phyloP scores from a whole-genome alignment of 2,888 invertebrate genomes.

The Dolichopus griseipennis region DNA sequence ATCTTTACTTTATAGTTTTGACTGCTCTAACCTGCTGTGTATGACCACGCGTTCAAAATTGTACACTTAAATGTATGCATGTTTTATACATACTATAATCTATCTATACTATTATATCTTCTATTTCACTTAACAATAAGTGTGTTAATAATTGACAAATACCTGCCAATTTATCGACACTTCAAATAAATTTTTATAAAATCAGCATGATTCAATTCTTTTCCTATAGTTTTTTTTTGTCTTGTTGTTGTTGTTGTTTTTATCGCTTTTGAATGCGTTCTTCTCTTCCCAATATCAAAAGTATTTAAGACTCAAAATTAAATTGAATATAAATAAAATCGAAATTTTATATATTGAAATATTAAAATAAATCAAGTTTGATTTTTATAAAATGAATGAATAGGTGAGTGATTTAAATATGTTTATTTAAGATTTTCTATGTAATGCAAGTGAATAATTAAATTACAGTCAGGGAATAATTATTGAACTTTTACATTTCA shows the following conservation, averaged over 20 bases:
- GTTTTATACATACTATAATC: background rate
- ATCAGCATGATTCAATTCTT: constrained; percentile 1
- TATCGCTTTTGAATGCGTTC: too few relatives aligned
- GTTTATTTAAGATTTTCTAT: background rate
- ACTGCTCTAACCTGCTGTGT: background rate
- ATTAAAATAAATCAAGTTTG: background rate
- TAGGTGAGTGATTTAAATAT: background rate
- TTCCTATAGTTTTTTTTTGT: background rate
- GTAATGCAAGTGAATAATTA: background rate
- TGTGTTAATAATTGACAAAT: constrained; percentile 10
- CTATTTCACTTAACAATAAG: background rate
- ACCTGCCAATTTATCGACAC: constrained; percentile 11
- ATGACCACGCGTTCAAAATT: background rate
- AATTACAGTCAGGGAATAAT: background rate
- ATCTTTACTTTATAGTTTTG: too few relatives aligned
- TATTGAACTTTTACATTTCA: background rate
- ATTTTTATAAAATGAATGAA: background rate
- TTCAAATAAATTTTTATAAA: constrained; percentile 4
- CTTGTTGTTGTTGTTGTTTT: too few relatives aligned
- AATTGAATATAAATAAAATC: too few relatives aligned
- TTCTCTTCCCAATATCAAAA: background rate
- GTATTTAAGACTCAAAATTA: too few relatives aligned
- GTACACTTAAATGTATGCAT: background rate
- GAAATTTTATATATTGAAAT: background rate
- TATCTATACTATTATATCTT: background rate